phyloP scores from a whole-genome alignment of 2,113 vertebrate genomes.

The Gnathonemus echidnorhynchus region DNA sequence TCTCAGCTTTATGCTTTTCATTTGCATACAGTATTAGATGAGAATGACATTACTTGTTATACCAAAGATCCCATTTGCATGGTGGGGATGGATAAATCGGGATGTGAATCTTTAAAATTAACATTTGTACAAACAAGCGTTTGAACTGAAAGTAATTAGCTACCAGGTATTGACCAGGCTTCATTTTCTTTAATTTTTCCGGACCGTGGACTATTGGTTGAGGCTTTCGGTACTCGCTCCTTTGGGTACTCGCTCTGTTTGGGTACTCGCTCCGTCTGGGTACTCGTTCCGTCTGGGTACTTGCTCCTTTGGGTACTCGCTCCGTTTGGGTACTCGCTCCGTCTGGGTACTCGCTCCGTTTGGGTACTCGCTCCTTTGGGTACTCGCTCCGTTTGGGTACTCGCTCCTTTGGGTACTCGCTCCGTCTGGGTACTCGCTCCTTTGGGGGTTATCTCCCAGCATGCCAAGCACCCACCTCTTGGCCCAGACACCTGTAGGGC shows the following conservation, averaged over 20 bases:
- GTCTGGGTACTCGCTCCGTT: too few species aligned
- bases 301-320: too few species aligned
- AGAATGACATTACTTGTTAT: not conserved
- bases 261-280: too few species aligned
- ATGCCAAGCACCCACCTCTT: not conserved
- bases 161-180: not conserved
- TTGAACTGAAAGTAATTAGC: not conserved
- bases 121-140: not conserved
- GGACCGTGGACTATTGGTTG: not conserved
- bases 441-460: not conserved
- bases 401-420: not conserved
- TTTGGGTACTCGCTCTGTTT: too few species aligned
- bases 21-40: not conserved
- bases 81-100: not conserved
- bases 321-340: too few species aligned
- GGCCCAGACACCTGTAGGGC: conserved; percentile 18
- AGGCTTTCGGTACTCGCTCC: not conserved
- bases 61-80: not conserved
- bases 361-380: too few species aligned
- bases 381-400: not conserved
- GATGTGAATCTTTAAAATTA: not conserved
- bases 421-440: not conserved
- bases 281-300: not conserved
- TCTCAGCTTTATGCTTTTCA: not conserved
- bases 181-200: not conserved